Evolutionary conservation across 2,113 vertebrate species (phyloP), one percentile per base, ranked within the genome.

Genomic region (Trachemys scripta): DNA sequence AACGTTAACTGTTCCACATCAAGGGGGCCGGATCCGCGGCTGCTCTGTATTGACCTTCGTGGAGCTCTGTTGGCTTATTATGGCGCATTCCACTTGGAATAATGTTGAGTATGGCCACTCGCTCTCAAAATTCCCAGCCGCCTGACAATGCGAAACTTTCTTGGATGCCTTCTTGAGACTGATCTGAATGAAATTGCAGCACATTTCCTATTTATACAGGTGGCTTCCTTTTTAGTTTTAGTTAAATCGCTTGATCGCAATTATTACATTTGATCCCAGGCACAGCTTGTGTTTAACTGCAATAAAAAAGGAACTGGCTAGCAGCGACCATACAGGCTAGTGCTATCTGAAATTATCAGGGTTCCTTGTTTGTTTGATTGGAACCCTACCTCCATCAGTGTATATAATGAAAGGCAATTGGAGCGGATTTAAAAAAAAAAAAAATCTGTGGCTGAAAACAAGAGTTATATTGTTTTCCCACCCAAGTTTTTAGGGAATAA

Each of bases 191-290:
- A 88, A 92, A 92, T 69, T 84, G 69, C 69, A 88, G 69, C 24
- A 25, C 59, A 57, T 17, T 88, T 92, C 85, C 69, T 92, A 83
- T 92, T 92, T 92, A 59, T 69, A 84, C 91, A 92, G 91, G 80
- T 92, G 91, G 91, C 80, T 84, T 59, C 72, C 62, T 69, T 56
- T 27, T 62, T 49, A 79, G 65, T 42, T 59, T 78, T 42, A 78
- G 62, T 82, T 91, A 79, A 45, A 79, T 88, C 91, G 38, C 25
- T 59, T 76, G 47, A 59, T 38, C 49, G 45, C 65, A 76, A 27
- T 79, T 84, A 72, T 49, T 38, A n/a, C 22, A 35, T 47, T 75
- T 57, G 22, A 45, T 53, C 78, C 19, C 56, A 51, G 42, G 35
- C 35, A 87, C 62, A 59, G 51, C 47, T 10, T 82, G 42, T n/a